Percentiles rank a stretch among this genome's conserved stretches.
These are phyloP conservation scores for Paedocypris micromegethes DNA, from an alignment of 2,797 vertebrate species.

Conservation along the genomic window DNA sequence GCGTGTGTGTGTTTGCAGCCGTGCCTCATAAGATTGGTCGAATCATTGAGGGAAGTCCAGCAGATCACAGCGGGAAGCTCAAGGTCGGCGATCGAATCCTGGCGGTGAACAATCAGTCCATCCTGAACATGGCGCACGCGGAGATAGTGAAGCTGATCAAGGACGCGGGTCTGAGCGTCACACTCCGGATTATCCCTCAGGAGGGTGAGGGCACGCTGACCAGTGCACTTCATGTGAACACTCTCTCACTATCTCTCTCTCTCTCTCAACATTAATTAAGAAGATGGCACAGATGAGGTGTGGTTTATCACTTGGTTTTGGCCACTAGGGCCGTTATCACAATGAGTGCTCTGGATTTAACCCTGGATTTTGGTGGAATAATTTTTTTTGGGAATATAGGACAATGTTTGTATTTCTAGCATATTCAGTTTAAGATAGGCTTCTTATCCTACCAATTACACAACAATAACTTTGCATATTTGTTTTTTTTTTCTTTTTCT, in stretches of 20 bases:
- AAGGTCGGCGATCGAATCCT: conserved; percentile 98
- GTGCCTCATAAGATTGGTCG: conserved; percentile 98
- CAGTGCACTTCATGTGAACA: background rate
- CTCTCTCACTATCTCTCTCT: background rate
- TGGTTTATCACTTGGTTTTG: no score
- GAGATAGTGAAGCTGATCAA: conserved; percentile 99
- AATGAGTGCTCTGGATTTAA: no score
- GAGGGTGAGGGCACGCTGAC: conserved; percentile 79
- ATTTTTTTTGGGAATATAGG: no score
- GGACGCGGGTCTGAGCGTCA: conserved; percentile 95
- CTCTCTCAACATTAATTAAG: no score
- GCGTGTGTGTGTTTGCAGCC: conserved; percentile 60
- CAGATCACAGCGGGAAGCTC: conserved; percentile 91
- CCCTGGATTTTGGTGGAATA: no score
- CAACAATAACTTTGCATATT: no score
- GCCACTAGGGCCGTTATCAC: no score
- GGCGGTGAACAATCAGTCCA: conserved; percentile 94
- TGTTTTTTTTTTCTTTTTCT: no score
- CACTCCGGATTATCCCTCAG: conserved; percentile 93
- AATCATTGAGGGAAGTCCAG: conserved; percentile 97
- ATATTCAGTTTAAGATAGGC: no score
- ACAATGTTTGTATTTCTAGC: no score
- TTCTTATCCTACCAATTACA: no score
- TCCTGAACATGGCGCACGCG: conserved; percentile 95
- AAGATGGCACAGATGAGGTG: no score